phyloP scores from a whole-genome alignment of 2,797 vertebrate species.

The Helarctos malayanus region DNA sequence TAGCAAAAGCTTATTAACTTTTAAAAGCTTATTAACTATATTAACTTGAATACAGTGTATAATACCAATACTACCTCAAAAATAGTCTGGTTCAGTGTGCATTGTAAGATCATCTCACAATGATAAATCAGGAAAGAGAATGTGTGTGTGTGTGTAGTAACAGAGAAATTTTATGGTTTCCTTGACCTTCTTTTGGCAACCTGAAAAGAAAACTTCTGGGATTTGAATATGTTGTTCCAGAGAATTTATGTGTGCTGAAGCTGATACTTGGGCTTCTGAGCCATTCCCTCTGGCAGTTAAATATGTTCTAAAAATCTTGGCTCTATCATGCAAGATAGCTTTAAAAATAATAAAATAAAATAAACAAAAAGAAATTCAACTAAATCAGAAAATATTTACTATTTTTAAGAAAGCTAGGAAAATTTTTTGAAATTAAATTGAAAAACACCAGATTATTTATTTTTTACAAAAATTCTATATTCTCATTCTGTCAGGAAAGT shows the following conservation, averaged over 20 bases:
- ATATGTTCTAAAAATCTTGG: not conserved
- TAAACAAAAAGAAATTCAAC: not conserved
- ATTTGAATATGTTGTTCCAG: not conserved
- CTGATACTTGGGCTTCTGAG: not conserved
- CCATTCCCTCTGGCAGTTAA: not conserved
- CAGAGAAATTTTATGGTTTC: not conserved
- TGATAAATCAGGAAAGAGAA: not conserved
- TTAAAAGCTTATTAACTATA: not conserved
- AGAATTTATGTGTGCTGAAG: not conserved
- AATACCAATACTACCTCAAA: not conserved
- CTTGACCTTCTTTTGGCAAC: slow-evolving; percentile 42
- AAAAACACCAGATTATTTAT: not conserved
- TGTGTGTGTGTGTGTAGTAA: not conserved
- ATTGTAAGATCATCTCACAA: not conserved
- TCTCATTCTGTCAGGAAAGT: not conserved
- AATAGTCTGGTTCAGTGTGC: not conserved
- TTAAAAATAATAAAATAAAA: not conserved
- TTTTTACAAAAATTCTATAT: not conserved
- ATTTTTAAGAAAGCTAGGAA: not conserved
- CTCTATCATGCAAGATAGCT: not conserved
- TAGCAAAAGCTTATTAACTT: slow-evolving; percentile 44
- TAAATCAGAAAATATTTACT: slow-evolving; percentile 42
- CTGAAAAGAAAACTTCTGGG: slow-evolving; percentile 43
- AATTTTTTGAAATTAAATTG: not conserved
- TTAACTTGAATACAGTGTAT: not conserved